Evolutionary conservation across 2,888 invertebrate genomes (phyloP).

Genomic region (Pollenia labialis): DNA sequence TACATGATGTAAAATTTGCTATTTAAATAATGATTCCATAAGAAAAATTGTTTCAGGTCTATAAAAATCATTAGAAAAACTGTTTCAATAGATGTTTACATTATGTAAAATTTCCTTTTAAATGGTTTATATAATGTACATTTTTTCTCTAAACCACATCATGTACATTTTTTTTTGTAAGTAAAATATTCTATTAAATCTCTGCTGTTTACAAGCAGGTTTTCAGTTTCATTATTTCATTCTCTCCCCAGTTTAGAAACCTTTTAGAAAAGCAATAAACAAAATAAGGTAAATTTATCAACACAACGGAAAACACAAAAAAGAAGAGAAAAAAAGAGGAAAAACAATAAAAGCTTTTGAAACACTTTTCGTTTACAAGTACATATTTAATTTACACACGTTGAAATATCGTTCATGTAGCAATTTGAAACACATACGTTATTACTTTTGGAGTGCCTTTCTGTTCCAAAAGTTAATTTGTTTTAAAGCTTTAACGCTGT

Average conservation of each 20-base stretch:
- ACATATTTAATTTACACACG: slow-evolving; percentile 58
- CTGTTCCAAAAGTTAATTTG: not conserved
- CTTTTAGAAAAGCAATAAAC: slow-evolving; percentile 59
- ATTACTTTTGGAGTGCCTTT: not conserved
- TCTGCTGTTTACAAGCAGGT: not conserved
- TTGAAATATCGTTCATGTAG: slow-evolving; percentile 26
- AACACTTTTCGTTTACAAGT: slow-evolving; percentile 8
- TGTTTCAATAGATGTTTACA: too few species aligned
- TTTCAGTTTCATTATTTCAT: slow-evolving; percentile 12
- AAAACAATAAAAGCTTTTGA: slow-evolving; percentile 7
- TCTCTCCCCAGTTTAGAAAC: slow-evolving; percentile 4
- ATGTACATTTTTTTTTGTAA: not conserved
- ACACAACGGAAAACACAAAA: not conserved
- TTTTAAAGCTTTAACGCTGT: slow-evolving; percentile 1
- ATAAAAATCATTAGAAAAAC: too few species aligned
- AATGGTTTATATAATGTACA: too few species aligned
- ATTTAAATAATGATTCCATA: too few species aligned
- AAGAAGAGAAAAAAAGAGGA: not conserved
- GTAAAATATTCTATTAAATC: not conserved
- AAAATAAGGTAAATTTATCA: not conserved
- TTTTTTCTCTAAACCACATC: too few species aligned
- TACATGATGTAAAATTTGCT: too few species aligned
- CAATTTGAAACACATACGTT: slow-evolving; percentile 21
- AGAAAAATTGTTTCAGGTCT: too few species aligned
- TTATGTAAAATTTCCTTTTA: too few species aligned